Conservation (phyloP, 2,797 vertebrate genomes). For the Rhincodon typus region DNA sequence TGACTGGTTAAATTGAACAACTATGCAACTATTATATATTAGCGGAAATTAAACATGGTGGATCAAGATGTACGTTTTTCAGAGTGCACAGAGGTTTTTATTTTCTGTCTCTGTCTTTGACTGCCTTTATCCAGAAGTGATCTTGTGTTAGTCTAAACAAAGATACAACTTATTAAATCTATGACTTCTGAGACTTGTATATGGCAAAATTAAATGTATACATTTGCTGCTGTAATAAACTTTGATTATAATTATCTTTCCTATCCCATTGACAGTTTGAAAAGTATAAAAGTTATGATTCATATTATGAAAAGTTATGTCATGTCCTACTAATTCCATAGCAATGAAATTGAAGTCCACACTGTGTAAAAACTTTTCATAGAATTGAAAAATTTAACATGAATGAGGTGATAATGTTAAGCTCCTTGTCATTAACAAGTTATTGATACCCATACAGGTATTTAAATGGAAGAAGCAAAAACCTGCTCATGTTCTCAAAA, state of each 20-base stretch:
- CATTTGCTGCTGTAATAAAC: neutral
- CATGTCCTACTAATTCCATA: neutral
- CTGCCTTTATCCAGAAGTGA: neutral
- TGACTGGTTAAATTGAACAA: neutral
- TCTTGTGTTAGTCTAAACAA: neutral
- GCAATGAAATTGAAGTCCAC: neutral
- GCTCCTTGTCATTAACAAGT: neutral
- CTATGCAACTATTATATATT: neutral
- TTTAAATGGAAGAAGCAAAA: neutral
- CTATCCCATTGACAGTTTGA: neutral
- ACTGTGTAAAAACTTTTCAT: neutral
- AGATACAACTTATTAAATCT: neutral
- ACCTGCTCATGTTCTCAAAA: neutral
- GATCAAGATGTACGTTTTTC: neutral
- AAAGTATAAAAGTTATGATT: neutral
- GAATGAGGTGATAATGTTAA: neutral
- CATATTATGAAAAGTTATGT: neutral
- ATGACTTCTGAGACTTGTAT: neutral
- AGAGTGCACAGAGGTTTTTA: neutral
- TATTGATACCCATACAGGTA: neutral
- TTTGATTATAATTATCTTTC: neutral
- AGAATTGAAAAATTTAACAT: neutral
- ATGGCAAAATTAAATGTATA: neutral
- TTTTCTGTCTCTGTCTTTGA: neutral
- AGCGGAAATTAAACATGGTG: neutral